Base-by-base conservation (phyloP, 2,888 invertebrate species). In the Phragmatobia fuliginosa region DNA sequence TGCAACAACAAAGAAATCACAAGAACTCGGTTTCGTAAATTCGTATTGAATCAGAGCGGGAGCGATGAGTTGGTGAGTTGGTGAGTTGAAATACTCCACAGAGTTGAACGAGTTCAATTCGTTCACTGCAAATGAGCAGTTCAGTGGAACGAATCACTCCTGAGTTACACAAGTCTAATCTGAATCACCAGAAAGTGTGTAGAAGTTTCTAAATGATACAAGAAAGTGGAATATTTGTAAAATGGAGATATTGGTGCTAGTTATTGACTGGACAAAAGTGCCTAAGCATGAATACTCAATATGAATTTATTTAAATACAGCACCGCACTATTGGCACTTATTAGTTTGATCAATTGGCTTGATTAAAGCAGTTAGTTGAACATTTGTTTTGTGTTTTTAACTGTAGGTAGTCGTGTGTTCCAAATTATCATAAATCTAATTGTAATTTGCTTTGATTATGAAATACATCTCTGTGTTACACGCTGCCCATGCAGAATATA, bases 401-500 rank as follows among this genome's bases (percentile, higher is more conserved):
- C 60, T 68, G 74, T 84, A 80, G 82, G 80, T 86, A 84, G 83
- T 77, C 73, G 79, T 85, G 79, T 81, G 81, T 79, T 79, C 63
- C 67, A 65, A 64, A 67, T 62, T 68, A 28, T 62, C 41, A 64
- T 32, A 72, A 38, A 67, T 67, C 68, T 61, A 68, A 56, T 28
- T 83, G 56, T 80, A 78, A 78, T 81, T 75, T 85, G 84, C 81
- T 90, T 92, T 91, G 92, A 92, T 94, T 93, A 90, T 93, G 94
- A 91, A 91, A 87, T 82, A 81, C 87, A 69, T 91, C 75, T 93
- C 89, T 95, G 90, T 94, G 93, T 95, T 95, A 91, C 95, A 95
- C 92, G 95, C 95, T 94, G 95, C 95, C 91, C 77, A 83, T 78
- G 79, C 90, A 95, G 95, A 94, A 93, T 88, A 76, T 95, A 94